Conservation (phyloP, 1,140 invertebrate species). For the Lasioglossum baleicum region DNA sequence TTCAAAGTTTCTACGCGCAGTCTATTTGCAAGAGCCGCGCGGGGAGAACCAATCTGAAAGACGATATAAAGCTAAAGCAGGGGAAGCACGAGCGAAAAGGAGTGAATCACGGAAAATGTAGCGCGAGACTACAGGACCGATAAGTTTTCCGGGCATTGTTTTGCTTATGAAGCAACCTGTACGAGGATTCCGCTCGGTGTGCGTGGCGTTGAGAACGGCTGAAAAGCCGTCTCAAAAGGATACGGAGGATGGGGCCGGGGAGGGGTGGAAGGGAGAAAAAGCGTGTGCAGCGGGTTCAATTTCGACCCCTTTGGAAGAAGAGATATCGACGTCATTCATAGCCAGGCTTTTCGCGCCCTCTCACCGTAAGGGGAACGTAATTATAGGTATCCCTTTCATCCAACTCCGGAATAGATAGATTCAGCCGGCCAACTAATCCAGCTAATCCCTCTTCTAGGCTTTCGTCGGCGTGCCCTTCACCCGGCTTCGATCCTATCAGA, state of each 20-base stretch:
- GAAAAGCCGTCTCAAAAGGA: slow-evolving; percentile 39
- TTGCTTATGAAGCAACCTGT: slow-evolving; percentile 21
- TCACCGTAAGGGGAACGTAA: slow-evolving; percentile 64
- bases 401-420: slow-evolving; percentile 51
- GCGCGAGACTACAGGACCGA: not conserved
- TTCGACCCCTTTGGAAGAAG: slow-evolving; percentile 60
- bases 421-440: slow-evolving; percentile 61
- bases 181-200: not conserved
- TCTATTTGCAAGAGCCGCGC: too few relatives aligned
- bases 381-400: slow-evolving; percentile 68
- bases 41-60: too few relatives aligned
- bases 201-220: slow-evolving; percentile 20
- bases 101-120: not conserved
- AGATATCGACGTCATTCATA: slow-evolving; percentile 66
- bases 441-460: slow-evolving; percentile 60
- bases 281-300: slow-evolving; percentile 54
- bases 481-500: slow-evolving; percentile 46
- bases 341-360: slow-evolving; percentile 59
- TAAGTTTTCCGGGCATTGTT: not conserved
- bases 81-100: not conserved
- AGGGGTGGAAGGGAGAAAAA: slow-evolving; percentile 7
- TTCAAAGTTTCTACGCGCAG: too few relatives aligned
- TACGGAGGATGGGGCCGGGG: not conserved
- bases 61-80: not conserved
- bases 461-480: slow-evolving; percentile 44